Evolutionary conservation across 2,888 invertebrate genomes (phyloP).

Genomic region (Andrena bucephala): DNA sequence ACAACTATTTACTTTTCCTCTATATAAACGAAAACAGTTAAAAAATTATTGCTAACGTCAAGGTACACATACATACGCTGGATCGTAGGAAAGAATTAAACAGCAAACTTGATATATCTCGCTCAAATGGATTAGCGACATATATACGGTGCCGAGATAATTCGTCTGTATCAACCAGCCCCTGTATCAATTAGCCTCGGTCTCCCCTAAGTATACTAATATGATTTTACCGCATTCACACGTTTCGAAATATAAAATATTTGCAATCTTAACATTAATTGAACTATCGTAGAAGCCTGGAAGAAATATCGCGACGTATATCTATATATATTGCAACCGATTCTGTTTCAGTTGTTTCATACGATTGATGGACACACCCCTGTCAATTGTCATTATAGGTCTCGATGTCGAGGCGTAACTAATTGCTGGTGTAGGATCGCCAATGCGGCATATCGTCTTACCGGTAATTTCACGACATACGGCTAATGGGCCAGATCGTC

Average conservation of each 20-base stretch:
- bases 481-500: constrained; percentile 69
- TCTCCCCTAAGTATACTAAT: not conserved
- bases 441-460: constrained; percentile 72
- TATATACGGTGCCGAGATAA: too few species aligned
- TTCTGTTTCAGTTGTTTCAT: constrained; percentile 50
- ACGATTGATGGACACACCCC: constrained; percentile 70
- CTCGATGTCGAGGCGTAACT: constrained; percentile 80
- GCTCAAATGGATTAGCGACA: too few species aligned
- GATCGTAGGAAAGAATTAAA: too few species aligned
- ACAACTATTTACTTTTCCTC: too few species aligned
- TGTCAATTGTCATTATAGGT: constrained; percentile 75
- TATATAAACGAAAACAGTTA: too few species aligned
- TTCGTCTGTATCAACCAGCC: too few species aligned
- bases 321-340: constrained; percentile 34
- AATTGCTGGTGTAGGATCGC: constrained; percentile 75
- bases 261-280: not conserved
- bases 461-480: constrained; percentile 66
- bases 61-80: too few species aligned
- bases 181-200: too few species aligned
- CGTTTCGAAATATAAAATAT: not conserved
- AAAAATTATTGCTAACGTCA: too few species aligned
- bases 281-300: not conserved
- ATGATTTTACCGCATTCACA: not conserved
- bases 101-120: too few species aligned
- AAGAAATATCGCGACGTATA: not conserved